phyloP scores from a whole-genome alignment of 2,113 vertebrate genomes.

The Aldabrachelys gigantea region DNA sequence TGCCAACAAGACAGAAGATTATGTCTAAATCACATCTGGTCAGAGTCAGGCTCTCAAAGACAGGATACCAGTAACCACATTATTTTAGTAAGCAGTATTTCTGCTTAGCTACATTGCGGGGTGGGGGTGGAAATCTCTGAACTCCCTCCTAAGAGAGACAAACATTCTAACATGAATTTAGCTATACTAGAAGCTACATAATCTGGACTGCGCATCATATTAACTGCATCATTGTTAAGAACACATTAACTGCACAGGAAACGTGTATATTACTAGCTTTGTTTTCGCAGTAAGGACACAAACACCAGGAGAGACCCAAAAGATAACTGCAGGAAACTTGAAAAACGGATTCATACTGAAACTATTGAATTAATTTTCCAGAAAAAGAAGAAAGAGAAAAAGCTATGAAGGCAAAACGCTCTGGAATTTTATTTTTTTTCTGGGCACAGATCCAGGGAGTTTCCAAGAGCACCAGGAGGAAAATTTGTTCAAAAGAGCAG shows the following conservation, averaged over 20 bases:
- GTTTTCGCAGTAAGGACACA: not conserved
- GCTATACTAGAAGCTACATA: not conserved
- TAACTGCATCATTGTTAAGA: not conserved
- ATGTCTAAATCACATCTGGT: not conserved
- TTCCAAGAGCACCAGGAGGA: not conserved
- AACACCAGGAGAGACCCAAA: not conserved
- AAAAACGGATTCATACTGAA: not conserved
- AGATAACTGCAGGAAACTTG: not conserved
- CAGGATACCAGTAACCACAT: not conserved
- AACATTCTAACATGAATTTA: not conserved
- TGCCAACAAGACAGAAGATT: not conserved
- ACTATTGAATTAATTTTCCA: fast-evolving
- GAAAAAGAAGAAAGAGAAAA: not conserved
- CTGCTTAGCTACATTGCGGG: not conserved
- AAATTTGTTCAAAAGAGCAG: not conserved
- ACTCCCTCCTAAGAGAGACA: not conserved
- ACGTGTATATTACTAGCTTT: not conserved
- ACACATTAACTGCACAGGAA: not conserved
- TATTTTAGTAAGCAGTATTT: not conserved
- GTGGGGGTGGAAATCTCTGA: not conserved
- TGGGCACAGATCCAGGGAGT: not conserved
- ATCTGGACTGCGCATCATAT: not conserved
- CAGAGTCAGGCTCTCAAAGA: not conserved
- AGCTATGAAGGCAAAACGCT: not conserved
- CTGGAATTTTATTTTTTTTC: not conserved